Evolutionary conservation across 2,888 invertebrate species (phyloP), one percentile per base, ranked within the genome.

Genomic region (Malacosoma neustria): DNA sequence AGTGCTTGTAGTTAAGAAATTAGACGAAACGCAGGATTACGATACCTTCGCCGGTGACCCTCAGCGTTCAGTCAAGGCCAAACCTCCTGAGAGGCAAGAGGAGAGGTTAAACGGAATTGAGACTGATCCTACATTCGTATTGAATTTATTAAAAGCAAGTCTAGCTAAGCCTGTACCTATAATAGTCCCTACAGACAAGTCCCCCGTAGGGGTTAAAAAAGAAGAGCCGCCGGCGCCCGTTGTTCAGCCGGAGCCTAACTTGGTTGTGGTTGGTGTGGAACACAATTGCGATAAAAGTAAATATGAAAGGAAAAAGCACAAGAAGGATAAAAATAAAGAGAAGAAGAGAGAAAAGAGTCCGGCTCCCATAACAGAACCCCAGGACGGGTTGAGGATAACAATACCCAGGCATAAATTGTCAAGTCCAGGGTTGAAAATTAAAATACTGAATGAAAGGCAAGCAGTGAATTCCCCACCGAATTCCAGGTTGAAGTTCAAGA

Each of bases 371-470:
- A 39, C 49, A 1, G 49, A 43, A 6, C 41, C 43, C 0, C 51
- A 52, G 5, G 80, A 81, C 29, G 80, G 75, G 0, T 31, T 84
- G 1, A 54, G 72, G 40, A 85, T 87, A 52, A 87, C 85, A 0
- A 85, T 87, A 39, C 85, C 85, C 0, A 47, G 80, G 9, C 86
- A 87, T 1, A 84, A 81, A 40, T 38, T 82, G 1, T 69, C 76
- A 0, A 75, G 74, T 36, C 80, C 86, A 1, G 91, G 91, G 1
- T 63, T 95, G 33, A 94, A 94, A 69, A 92, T 95, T 34, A 95
- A 94, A 70, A 95, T 95, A 36, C 91, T 93, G 0, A 93, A 93
- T 61, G 93, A 93, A 46, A 82, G 91, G 35, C 70, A 93, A 31
- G 90, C 91, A 49, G 86, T 82, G 35, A 82, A 71, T 46, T 87